Evolutionary conservation across 2,113 vertebrate genomes (phyloP).

Genomic region (Podarcis cretensis): DNA sequence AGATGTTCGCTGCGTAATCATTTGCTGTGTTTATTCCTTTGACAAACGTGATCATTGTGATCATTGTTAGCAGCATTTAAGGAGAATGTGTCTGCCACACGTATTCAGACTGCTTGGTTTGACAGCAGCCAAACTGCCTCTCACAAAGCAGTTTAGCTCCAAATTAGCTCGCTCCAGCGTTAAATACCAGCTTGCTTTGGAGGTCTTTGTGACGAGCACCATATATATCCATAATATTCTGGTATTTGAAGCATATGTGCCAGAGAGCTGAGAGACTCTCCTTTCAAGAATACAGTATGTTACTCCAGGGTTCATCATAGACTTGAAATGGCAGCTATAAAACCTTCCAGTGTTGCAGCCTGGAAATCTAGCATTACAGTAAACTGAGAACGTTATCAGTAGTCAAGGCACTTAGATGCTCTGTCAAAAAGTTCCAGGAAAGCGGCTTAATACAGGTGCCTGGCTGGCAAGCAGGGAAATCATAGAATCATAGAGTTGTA

Average conservation of each 20-base stretch:
- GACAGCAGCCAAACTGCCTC: conserved; percentile 84
- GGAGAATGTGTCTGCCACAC: conserved; percentile 74
- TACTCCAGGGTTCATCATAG: conserved; percentile 70
- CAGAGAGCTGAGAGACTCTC: conserved; percentile 68
- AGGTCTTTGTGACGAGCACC: conserved; percentile 74
- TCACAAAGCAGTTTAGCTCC: conserved; percentile 79
- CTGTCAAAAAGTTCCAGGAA: neutral
- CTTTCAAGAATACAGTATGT: conserved; percentile 72
- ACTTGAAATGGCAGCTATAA: conserved; percentile 71
- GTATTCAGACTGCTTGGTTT: conserved; percentile 71
- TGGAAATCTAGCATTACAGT: conserved; percentile 53
- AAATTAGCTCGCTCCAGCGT: conserved; percentile 81
- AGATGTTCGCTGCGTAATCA: conserved; percentile 81
- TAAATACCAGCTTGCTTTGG: conserved; percentile 85
- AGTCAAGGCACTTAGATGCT: conserved; percentile 2
- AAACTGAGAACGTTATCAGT: conserved; percentile 17
- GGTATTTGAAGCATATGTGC: conserved; percentile 82
- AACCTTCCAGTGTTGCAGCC: conserved; percentile 65
- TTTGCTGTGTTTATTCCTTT: conserved; percentile 82
- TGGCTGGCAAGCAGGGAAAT: neutral
- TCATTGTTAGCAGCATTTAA: conserved; percentile 80
- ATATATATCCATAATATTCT: conserved; percentile 78
- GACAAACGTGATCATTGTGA: conserved; percentile 80
- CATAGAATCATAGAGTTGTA: too few relatives aligned
- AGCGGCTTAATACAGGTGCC: neutral